Base-by-base conservation (phyloP, 1,140 invertebrate species). In the Coelopa frigida region DNA sequence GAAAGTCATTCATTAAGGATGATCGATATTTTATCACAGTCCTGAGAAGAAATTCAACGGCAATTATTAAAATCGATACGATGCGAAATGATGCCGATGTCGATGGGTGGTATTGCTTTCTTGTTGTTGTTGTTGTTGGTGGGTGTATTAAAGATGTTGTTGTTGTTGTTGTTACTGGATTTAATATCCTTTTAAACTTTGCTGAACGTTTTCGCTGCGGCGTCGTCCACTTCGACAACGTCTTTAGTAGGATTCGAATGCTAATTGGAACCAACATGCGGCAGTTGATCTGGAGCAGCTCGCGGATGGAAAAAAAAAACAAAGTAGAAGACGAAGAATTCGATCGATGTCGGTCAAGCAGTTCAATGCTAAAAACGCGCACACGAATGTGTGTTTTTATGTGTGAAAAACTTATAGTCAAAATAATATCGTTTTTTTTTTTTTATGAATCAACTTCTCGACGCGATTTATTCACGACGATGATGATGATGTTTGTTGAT, bases 1-100 rank as follows among this genome's bases (percentile, higher is more conserved):
- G 53, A 56, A 57, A 50, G 46, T 59, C 62, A 59, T 66, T 66
- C 62, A 66, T 66, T 56, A 65, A 65, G 58, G 62, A 59, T 38
- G 53, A 49, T 56, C 56, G 51, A 42, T 48, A 53, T 38, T 50
- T 52, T 53, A 61, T 50, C 56, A 55, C 58, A 46, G 51, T 36
- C 41, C 54, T 52, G 46, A 49, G 42, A n/a, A 26, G 29, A 35
- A 18, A 35, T 37, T 20, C 18, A 36, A 36, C 17, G 27, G 14
- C 23, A 17, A 10, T 37, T 21, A 21, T 11, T 38, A 38, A 17
- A 38, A 22, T 38, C 24, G 24, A 38, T n/a, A n/a, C n/a, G n/a
- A n/a, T n/a, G n/a, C n/a, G n/a, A 23, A 22, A 38, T 22, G 14
- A 38, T 38, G 22, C 20, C 36, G 24, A 38, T 22, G 20, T 14